Evolutionary conservation across 53 echinoderm and acorn worm genomes (phyloP).

Genomic region (Patiria pectinifera): DNA sequence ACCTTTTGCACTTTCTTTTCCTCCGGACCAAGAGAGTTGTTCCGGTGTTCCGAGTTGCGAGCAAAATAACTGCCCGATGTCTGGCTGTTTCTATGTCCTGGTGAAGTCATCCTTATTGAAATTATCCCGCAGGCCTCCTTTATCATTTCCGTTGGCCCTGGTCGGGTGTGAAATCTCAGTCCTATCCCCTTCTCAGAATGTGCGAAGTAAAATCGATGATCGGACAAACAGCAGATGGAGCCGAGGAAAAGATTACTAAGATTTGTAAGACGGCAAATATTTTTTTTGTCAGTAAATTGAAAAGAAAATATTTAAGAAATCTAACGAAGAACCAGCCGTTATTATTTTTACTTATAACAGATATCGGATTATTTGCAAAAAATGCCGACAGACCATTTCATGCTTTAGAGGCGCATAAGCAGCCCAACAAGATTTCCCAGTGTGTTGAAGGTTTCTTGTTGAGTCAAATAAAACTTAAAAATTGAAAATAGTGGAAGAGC

Average conservation of each 20-base stretch:
- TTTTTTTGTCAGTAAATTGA: not conserved
- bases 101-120: not conserved
- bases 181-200: not conserved
- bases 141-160: constrained; percentile 35
- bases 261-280: not conserved
- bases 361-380: too few species aligned
- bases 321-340: too few species aligned
- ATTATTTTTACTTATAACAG: too few species aligned
- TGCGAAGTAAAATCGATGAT: constrained; percentile 18
- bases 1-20: not conserved
- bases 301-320: not conserved
- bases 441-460: too few species aligned
- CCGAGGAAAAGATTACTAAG: not conserved
- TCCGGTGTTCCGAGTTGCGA: not conserved
- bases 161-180: constrained; percentile 10
- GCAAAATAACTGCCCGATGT: not conserved
- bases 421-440: too few species aligned
- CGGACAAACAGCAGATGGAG: constrained; percentile 4
- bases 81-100: not conserved
- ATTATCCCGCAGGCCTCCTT: not conserved
- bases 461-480: too few species aligned
- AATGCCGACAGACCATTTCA: too few species aligned
- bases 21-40: not conserved
- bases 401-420: too few species aligned
- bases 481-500: too few species aligned